Evolutionary conservation across 2,113 vertebrate species (phyloP), one percentile per base, ranked within the genome.

Genomic region (Xerus inauris): DNA sequence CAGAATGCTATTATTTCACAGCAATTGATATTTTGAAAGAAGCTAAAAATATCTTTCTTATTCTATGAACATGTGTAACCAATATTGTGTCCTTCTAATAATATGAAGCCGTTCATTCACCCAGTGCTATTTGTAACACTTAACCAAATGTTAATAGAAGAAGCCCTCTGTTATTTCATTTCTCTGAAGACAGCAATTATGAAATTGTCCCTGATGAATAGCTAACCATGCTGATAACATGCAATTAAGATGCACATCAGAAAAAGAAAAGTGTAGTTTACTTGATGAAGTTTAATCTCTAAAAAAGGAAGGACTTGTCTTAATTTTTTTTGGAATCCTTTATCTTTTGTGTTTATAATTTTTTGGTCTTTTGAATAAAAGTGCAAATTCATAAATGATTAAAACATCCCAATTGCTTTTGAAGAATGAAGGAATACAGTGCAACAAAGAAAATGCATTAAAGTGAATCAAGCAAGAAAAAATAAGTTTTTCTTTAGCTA

Each of bases 141-240:
- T 96, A 59, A 82, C 67, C 95, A 96, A 96, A 88, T 79, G 90
- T 40, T 96, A 87, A 85, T 94, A 89, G 87, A 91, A 96, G 0
- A 49, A 96, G 89, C 83, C 28, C 54, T 94, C 97, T 96, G 12
- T 94, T 93, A 54, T 28, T 88, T 94, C 87, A 85, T 76, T 87
- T 13, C 92, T 96, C 75, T 81, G 47, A 97, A 93, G 35, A 85
- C 92, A 85, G 40, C 77, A 97, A 97, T 98, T 98, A 96, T 88
- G 73, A 86, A 97, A 94, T 97, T 97, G 51, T 94, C 84, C 95
- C 96, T 95, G 67, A 95, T 97, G 82, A 92, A 92, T 97, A 97
- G 97, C 94, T 96, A 96, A 72, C 73, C 40, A 94, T 45, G 92
- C 51, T 89, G 87, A 97, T 96, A 97, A 81, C 51, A 96, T 98